Evolutionary conservation across 2,113 vertebrate genomes (phyloP), one percentile per base, ranked within the genome.

Genomic region (Syngnathus floridae): DNA sequence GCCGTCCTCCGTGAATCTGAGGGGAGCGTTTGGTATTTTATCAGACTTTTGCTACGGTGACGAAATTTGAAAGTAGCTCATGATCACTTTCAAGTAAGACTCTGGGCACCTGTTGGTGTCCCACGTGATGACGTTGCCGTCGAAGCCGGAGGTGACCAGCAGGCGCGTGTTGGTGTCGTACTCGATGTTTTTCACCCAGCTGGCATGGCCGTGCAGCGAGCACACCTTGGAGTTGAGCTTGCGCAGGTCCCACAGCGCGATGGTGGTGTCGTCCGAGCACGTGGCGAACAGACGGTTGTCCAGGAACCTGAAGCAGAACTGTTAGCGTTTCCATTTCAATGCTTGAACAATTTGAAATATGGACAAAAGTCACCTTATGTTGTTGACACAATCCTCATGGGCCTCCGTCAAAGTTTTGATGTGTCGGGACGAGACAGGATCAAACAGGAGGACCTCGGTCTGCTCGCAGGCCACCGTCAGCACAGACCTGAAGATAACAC

Each of bases 101-200:
- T 10, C 7, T 1, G 19, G 19, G 1, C 1, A 51, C 95, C 97
- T 94, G 90, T 99, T 99, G 11, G 95, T 99, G 88, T 99, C 97
- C 97, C 97, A 99, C 46, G 96, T 98, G 86, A 99, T 98, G 74
- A 99, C 97, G 57, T 99, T 99, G 62, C 97, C 97, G 72, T 99
- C 97, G 48, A 99, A 99, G 68, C 97, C 97, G 8, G 97, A 99
- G 0, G 97, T 99, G 74, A 98, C 97, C 8, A 99, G 90, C n/a
- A 99, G 89, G 38, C 95, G 92, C 0, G 95, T 98, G 84, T 96
- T 95, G 70, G 96, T 97, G 76, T 98, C 97, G 0, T 98, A 99
- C 87, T 99, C 96, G 0, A 99, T 98, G 87, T 99, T 99, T 91
- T 99, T 99, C 80, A 99, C 97, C 97, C 97, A 99, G 90, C 97